Evolutionary conservation across 2,113 vertebrate genomes (phyloP).

Genomic region (Anser brachyrhynchus): DNA sequence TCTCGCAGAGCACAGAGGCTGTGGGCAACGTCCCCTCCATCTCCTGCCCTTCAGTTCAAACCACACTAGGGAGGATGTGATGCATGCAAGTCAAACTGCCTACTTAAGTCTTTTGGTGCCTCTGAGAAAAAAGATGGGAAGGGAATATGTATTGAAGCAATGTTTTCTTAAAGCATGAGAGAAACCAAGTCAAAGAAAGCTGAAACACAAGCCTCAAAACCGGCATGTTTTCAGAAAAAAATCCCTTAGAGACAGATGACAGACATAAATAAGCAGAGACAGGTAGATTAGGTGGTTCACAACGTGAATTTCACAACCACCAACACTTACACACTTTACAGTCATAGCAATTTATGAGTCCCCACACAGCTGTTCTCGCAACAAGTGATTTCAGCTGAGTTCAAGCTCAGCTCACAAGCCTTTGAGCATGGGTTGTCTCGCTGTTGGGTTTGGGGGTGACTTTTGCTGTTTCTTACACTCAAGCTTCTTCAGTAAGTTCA

Average conservation of each 20-base stretch:
- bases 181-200: not conserved
- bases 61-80: not conserved
- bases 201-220: not conserved
- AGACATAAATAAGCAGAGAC: slow-evolving; percentile 16
- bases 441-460: not conserved
- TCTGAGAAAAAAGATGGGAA: not conserved
- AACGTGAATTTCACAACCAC: slow-evolving; percentile 1
- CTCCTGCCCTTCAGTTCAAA: not conserved
- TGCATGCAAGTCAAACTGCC: not conserved
- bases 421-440: not conserved
- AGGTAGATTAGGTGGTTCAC: not conserved
- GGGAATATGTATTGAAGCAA: not conserved
- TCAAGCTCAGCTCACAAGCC: not conserved
- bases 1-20: fast-evolving
- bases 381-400: not conserved
- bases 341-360: slow-evolving; percentile 18
- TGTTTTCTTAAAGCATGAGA: not conserved
- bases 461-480: not conserved
- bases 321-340: not conserved
- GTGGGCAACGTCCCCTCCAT: fast-evolving
- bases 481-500: not conserved
- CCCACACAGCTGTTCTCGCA: not conserved
- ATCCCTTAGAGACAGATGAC: not conserved
- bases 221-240: not conserved
- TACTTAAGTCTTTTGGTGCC: not conserved